Conservation (phyloP, 2,113 vertebrate species). For the Nicator chloris region DNA sequence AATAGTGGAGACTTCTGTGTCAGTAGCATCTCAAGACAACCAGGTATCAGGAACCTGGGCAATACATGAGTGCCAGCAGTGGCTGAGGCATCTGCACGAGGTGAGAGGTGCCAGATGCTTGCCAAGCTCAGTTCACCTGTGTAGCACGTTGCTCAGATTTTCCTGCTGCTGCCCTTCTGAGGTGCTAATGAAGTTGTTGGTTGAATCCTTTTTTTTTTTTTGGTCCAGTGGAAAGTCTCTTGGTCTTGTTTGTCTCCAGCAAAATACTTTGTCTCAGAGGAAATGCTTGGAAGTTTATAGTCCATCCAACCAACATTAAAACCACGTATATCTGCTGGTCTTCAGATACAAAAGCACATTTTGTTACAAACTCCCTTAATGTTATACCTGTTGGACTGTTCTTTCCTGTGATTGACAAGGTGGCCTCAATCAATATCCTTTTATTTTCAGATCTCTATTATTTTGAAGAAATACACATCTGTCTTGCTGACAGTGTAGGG, state of each 20-base stretch:
- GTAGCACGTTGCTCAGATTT: background rate
- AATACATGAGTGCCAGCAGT: accelerated
- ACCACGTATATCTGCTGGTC: background rate
- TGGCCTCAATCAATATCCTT: conserved; percentile 20
- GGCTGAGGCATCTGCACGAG: background rate
- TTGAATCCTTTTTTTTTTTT: background rate
- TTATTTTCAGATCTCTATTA: conserved; percentile 40
- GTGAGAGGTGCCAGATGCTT: background rate
- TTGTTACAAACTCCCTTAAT: background rate
- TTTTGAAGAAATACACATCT: conserved; percentile 20
- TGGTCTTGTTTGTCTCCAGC: background rate
- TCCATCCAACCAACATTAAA: background rate
- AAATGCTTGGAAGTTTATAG: background rate
- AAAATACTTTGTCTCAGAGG: background rate
- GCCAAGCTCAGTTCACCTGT: background rate
- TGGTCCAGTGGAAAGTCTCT: background rate
- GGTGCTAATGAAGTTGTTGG: background rate
- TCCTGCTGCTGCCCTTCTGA: background rate
- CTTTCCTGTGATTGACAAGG: conserved; percentile 36
- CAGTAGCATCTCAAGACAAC: background rate
- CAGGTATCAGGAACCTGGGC: background rate
- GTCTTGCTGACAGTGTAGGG: background rate
- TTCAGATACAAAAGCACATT: background rate
- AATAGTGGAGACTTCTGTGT: background rate
- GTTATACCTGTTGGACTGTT: background rate